Evolutionary conservation across 30 jellyfish, hydroid and myxozoan genomes (phyloP).

Genomic region (Aurelia sp.): DNA sequence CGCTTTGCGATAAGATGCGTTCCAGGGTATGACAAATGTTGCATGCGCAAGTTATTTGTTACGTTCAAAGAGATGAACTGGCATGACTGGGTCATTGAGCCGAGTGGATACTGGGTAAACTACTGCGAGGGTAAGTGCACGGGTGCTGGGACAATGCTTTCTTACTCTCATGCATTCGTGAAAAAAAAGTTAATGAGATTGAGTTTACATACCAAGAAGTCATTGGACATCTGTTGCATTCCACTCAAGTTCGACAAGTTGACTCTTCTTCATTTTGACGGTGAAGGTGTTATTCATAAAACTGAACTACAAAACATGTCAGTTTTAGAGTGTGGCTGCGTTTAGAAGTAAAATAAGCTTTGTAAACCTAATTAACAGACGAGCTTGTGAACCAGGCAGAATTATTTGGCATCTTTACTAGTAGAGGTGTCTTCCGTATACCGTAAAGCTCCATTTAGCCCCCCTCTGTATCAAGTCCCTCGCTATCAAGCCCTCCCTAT

Average conservation of each 20-base stretch:
- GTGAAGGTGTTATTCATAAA: conserved; percentile 29
- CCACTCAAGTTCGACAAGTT: conserved; percentile 54
- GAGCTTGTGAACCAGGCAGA: not conserved
- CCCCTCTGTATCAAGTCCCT: no score
- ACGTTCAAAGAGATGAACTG: conserved; percentile 54
- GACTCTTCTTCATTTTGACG: conserved; percentile 42
- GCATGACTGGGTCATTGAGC: conserved; percentile 73
- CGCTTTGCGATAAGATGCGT: conserved; percentile 28
- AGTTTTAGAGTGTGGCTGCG: conserved; percentile 66
- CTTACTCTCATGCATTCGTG: conserved; percentile 39
- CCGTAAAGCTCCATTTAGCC: no score
- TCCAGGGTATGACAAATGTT: conserved; percentile 59
- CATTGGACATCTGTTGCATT: conserved; percentile 44
- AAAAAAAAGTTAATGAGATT: conserved; percentile 5
- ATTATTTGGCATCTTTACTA: not conserved
- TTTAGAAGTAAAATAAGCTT: conserved; percentile 1
- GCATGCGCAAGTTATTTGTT: conserved; percentile 38
- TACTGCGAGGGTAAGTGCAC: conserved; percentile 72
- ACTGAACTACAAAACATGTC: conserved; percentile 35
- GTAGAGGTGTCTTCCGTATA: no score
- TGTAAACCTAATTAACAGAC: not conserved
- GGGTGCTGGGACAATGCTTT: conserved; percentile 31
- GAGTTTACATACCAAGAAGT: not conserved
- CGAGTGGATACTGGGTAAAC: conserved; percentile 49
- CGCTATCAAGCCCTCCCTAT: no score